Evolutionary conservation across 2,113 vertebrate species (phyloP), one percentile per base, ranked within the genome.

Genomic region (Otus sunia): DNA sequence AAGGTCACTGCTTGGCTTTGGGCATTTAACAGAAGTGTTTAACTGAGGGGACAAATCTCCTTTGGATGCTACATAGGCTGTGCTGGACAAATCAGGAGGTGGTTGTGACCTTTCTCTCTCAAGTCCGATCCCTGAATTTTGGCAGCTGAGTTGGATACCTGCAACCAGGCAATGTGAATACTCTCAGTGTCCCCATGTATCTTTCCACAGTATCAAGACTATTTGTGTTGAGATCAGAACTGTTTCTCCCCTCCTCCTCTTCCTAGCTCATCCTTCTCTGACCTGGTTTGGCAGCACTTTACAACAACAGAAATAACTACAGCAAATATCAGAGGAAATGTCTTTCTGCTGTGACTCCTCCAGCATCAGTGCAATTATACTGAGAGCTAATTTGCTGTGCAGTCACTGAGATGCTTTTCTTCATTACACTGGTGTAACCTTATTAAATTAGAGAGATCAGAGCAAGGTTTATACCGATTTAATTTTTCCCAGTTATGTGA

Each of bases 401-500:
- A 83, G 45, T 39, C 6, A 2, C 50, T 23, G 56, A 79, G 92
- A 88, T 84, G 67, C 34, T 87, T 25, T 83, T 94, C 69, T 84
- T 68, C 76, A 87, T 89, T 78, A 69, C 62, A 34, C 60, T 78
- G 55, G 30, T 67, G 59, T 80, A 60, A 52, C 52, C 27, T 92
- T 87, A 92, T 92, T 94, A 64, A 87, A 84, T 92, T 84, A 90
- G 73, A 67, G 82, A 90, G 41, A 81, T 76, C 59, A 21, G 75
- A 66, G 41, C 1, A 3, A 88, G 36, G 5, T 82, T 85, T 62
- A 64, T 82, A 43, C 56, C 11, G 5, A 91, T 86, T 81, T 73
- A 45, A 60, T 86, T 93, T 69, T 63, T 60, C 84, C 62, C 84
- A n/a, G 7, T 75, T 72, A 45, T 56, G 32, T 71, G 79, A 59